These are phyloP conservation scores for Tinamus major DNA, from an alignment of 2,797 vertebrate genomes.

Conservation along the genomic window DNA sequence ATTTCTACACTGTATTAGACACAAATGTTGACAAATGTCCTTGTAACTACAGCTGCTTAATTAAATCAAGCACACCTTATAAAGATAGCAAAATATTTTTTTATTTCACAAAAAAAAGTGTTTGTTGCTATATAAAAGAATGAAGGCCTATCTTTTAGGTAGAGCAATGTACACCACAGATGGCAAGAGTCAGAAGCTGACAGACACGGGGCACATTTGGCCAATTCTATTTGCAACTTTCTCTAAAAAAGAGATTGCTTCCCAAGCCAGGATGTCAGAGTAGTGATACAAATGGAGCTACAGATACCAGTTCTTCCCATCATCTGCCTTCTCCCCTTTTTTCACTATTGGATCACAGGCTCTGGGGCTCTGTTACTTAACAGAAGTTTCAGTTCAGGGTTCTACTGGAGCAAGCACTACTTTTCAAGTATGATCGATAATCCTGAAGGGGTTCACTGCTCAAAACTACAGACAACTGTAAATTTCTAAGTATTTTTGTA, in stretches of 20 bases:
- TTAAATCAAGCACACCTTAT: background rate
- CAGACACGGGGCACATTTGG: background rate
- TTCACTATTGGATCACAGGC: background rate
- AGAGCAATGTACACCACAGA: background rate
- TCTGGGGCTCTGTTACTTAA: background rate
- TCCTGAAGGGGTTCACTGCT: background rate
- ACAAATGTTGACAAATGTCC: background rate
- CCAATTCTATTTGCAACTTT: background rate
- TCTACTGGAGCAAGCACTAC: background rate
- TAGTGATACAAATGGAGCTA: background rate
- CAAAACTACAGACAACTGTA: background rate
- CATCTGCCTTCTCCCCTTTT: conserved; percentile 30
- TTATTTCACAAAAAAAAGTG: background rate
- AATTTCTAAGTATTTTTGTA: background rate
- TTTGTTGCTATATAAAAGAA: background rate
- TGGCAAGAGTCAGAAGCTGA: background rate
- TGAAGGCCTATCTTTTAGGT: background rate
- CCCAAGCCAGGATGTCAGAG: conserved; percentile 7
- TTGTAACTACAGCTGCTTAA: background rate
- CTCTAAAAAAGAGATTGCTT: background rate
- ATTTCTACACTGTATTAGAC: background rate
- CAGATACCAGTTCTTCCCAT: background rate
- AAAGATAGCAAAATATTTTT: background rate
- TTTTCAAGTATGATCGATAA: background rate
- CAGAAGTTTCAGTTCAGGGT: background rate